A percentile compares a stretch with the other conserved stretches of the same genome.
These are phyloP conservation scores for Anadara kagoshimensis DNA, from an alignment of 1,140 invertebrate genomes.

Conservation along the genomic window DNA sequence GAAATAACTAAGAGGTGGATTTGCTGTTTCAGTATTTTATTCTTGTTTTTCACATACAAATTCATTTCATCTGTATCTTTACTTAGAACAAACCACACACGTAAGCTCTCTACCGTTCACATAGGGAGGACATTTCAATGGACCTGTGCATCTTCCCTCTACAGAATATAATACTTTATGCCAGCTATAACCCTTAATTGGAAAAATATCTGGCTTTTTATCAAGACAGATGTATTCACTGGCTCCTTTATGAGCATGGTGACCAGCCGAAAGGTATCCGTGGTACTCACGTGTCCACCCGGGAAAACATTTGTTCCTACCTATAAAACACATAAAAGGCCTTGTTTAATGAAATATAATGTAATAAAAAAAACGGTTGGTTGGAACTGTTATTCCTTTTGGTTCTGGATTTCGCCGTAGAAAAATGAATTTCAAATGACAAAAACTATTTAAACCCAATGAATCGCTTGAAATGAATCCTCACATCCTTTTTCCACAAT, in stretches of 20 bases:
- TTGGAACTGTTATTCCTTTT: no score
- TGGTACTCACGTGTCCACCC: slow-evolving; percentile 12
- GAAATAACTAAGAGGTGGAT: no score
- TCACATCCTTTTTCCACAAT: no score
- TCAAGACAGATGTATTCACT: slow-evolving; percentile 19
- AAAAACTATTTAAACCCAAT: no score
- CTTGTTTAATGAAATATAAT: no score
- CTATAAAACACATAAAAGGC: background rate
- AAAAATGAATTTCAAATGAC: no score
- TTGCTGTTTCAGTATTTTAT: no score
- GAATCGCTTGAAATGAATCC: no score
- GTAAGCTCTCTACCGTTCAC: slow-evolving; percentile 11
- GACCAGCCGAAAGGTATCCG: slow-evolving; percentile 10
- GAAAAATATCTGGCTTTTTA: background rate
- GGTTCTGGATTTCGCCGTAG: no score
- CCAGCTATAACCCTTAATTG: background rate
- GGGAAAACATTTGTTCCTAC: background rate
- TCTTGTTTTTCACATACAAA: no score
- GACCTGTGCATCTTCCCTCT: background rate
- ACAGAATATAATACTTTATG: slow-evolving; percentile 3
- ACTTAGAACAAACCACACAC: slow-evolving; percentile 20
- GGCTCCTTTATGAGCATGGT: slow-evolving; percentile 1
- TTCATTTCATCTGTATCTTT: background rate
- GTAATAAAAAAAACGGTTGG: no score
- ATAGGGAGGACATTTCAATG: slow-evolving; percentile 12